Evolutionary conservation across 2,888 invertebrate species (phyloP).

Genomic region (Marronus borbonicus): DNA sequence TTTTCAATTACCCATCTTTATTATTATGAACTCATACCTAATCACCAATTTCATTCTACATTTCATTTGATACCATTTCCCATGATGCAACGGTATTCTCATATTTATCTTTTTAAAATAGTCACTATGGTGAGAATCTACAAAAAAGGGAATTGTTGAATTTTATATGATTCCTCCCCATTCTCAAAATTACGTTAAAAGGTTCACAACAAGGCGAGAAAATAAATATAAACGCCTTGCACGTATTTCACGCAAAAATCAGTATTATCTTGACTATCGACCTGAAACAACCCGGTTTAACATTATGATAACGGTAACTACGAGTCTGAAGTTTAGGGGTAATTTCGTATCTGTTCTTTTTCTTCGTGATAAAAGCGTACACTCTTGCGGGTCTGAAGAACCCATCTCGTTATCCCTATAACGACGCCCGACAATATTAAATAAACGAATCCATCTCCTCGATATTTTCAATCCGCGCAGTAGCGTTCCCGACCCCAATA

Average conservation of each 20-base stretch:
- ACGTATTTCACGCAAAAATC: neutral
- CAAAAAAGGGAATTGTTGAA: too few species aligned
- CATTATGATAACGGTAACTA: neutral
- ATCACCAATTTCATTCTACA: too few species aligned
- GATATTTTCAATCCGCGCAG: slow-evolving; percentile 21
- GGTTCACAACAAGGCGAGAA: neutral
- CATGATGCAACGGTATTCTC: too few species aligned
- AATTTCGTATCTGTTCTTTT: slow-evolving; percentile 3
- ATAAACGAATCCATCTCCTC: slow-evolving; percentile 26
- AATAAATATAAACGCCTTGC: too few species aligned
- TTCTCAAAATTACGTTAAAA: neutral
- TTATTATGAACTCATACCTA: too few species aligned
- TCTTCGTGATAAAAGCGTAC: neutral
- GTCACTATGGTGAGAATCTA: too few species aligned
- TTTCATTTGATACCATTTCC: too few species aligned
- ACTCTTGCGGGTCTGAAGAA: neutral
- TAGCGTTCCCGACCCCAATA: neutral
- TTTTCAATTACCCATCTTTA: too few species aligned
- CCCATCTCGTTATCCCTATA: slow-evolving; percentile 1
- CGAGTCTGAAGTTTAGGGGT: neutral
- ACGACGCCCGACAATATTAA: slow-evolving; percentile 21
- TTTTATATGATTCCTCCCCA: too few species aligned
- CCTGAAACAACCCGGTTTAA: neutral
- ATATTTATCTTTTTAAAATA: too few species aligned
- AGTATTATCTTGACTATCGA: too few species aligned